These are phyloP conservation scores for Phalacrocorax aristotelis DNA, from an alignment of 2,113 vertebrate genomes.

Conservation along the genomic window DNA sequence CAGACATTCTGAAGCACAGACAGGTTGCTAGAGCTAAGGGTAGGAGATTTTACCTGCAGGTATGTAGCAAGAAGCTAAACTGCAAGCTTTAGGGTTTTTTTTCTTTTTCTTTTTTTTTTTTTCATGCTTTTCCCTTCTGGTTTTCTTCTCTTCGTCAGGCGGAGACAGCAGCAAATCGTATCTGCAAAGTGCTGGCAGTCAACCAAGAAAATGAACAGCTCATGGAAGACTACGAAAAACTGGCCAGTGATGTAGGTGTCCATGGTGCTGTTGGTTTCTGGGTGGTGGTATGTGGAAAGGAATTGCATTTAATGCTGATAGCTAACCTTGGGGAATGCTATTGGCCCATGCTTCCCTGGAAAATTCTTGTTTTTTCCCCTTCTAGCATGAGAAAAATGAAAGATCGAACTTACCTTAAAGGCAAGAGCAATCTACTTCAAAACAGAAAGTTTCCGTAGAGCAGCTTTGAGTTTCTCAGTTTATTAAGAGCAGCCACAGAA, in stretches of 20 bases:
- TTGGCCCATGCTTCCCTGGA: neutral
- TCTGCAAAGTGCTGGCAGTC: conserved; percentile 98
- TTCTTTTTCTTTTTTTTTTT: neutral
- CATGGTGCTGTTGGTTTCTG: conserved; percentile 32
- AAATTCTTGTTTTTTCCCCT: neutral
- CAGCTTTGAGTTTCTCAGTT: neutral
- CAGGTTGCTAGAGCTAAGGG: neutral
- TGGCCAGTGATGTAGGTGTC: conserved; percentile 96
- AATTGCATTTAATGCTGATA: neutral
- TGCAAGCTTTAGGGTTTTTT: neutral
- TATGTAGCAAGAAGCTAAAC: neutral
- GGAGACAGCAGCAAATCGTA: conserved; percentile 98
- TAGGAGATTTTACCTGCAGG: neutral
- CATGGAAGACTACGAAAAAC: conserved; percentile 99
- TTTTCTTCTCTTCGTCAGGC: conserved; percentile 78
- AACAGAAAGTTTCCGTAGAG: neutral
- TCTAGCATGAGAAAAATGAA: neutral
- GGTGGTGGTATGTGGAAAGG: neutral
- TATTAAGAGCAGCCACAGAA: neutral
- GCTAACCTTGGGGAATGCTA: neutral
- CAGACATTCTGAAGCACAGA: neutral
- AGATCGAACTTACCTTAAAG: neutral
- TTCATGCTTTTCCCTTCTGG: neutral
- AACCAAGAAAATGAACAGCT: conserved; percentile 99
- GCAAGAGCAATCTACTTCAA: neutral